Evolutionary conservation across 2,797 vertebrate species (phyloP).

Genomic region (Notolabrus celidotus): DNA sequence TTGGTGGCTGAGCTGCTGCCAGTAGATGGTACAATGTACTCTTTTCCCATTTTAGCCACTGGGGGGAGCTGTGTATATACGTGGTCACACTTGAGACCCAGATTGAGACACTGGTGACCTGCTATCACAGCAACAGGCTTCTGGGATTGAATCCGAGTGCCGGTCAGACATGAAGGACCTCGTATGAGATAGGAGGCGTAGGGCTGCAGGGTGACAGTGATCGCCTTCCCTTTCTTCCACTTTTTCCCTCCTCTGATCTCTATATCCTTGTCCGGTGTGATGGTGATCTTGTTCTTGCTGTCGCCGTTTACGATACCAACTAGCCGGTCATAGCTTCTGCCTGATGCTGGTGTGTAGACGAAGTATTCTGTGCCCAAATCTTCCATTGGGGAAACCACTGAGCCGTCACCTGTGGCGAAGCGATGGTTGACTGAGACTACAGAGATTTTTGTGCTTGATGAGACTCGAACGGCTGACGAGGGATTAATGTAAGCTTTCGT

Average conservation of each 20-base stretch:
- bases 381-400: constrained; percentile 20
- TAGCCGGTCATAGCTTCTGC: rapidly evolving
- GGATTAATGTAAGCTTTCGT: background rate
- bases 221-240: background rate
- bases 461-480: constrained; percentile 41
- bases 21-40: constrained; percentile 26
- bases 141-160: constrained; percentile 17
- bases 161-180: background rate
- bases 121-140: constrained; percentile 36
- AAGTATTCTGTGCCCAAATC: constrained; percentile 34
- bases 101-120: constrained; percentile 34
- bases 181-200: constrained; percentile 28
- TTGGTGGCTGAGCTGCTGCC: rapidly evolving
- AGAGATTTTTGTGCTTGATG: constrained; percentile 33
- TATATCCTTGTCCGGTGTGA: background rate
- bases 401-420: background rate
- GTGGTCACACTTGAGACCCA: background rate
- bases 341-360: constrained; percentile 27
- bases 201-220: constrained; percentile 17
- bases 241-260: rapidly evolving
- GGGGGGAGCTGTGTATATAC: constrained; percentile 50
- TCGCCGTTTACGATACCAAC: constrained; percentile 36
- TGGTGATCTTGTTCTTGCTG: constrained; percentile 20
- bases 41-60: constrained; percentile 25
- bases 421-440: constrained; percentile 44